A percentile compares a stretch with the other conserved stretches of the same genome.
Evolutionary conservation across 2,797 vertebrate species (phyloP).

Genomic region (Anisognathus igniventris): DNA sequence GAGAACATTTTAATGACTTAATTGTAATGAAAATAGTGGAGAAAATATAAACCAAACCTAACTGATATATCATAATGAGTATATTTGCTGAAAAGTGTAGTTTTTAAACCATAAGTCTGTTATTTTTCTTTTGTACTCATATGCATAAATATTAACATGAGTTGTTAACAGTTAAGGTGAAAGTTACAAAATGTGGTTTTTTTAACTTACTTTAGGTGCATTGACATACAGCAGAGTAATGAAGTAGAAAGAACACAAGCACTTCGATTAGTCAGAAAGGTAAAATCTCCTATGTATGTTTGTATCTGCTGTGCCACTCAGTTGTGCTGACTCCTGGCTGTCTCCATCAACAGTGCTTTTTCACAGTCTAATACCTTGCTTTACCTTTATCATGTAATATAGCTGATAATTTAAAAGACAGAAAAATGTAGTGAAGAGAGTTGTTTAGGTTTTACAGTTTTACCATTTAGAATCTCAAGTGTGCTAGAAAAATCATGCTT

Average conservation of each 20-base stretch:
- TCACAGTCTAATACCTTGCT: not conserved
- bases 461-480: not conserved
- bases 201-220: constrained; percentile 81
- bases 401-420: not conserved
- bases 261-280: constrained; percentile 96
- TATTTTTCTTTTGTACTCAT: not conserved
- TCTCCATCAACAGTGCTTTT: not conserved
- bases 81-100: not conserved
- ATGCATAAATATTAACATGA: not conserved
- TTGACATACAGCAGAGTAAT: constrained; percentile 99
- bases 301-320: not conserved
- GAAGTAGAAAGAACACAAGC: constrained; percentile 98
- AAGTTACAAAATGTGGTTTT: not conserved
- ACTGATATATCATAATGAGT: not conserved
- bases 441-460: not conserved
- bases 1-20: not conserved
- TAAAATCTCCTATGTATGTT: constrained; percentile 43
- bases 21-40: not conserved
- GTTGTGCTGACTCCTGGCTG: not conserved
- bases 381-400: not conserved
- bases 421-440: not conserved
- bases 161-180: not conserved
- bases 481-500: not conserved
- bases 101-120: not conserved
- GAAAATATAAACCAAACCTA: not conserved